Conservation (phyloP, 1,140 invertebrate genomes). For the Drosophila setifemur region DNA sequence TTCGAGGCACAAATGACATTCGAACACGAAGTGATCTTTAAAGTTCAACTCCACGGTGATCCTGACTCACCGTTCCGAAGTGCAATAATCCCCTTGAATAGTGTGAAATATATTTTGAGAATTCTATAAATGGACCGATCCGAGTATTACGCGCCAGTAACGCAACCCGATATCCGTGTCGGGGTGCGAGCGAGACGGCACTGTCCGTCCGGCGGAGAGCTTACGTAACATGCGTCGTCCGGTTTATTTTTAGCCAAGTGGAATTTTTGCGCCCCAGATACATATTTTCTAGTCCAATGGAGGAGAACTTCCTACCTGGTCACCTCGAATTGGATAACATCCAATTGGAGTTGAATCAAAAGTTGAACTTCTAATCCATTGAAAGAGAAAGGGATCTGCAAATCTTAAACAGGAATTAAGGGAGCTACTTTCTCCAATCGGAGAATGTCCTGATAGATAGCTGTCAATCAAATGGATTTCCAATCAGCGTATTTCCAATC, state of each 20-base stretch:
- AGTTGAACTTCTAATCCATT: neutral
- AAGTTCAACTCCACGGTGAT: constrained; percentile 23
- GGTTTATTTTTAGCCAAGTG: constrained; percentile 33
- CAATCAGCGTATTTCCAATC: too few species aligned
- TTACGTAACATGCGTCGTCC: constrained; percentile 57
- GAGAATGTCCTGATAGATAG: neutral
- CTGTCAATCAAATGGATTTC: too few species aligned
- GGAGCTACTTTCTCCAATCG: neutral
- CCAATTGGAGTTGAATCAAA: neutral
- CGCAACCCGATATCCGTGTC: constrained; percentile 58
- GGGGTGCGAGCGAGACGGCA: constrained; percentile 39
- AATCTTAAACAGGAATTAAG: neutral
- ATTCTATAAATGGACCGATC: constrained; percentile 68
- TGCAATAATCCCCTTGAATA: constrained; percentile 10
- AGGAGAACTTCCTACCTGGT: neutral
- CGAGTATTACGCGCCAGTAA: constrained; percentile 52
- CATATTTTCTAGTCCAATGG: constrained; percentile 12
- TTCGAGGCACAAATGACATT: constrained; percentile 18
- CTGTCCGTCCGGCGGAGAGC: constrained; percentile 21
- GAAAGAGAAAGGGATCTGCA: too few species aligned
- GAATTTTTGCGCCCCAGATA: constrained; percentile 35
- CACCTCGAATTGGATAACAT: neutral
- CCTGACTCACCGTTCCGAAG: constrained; percentile 16
- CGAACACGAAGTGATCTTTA: constrained; percentile 32
- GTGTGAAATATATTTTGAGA: constrained; percentile 1